A percentile compares a stretch with the other conserved stretches of the same genome.
Conservation (phyloP, 2,888 invertebrate species). For the Eudemis profundana region DNA sequence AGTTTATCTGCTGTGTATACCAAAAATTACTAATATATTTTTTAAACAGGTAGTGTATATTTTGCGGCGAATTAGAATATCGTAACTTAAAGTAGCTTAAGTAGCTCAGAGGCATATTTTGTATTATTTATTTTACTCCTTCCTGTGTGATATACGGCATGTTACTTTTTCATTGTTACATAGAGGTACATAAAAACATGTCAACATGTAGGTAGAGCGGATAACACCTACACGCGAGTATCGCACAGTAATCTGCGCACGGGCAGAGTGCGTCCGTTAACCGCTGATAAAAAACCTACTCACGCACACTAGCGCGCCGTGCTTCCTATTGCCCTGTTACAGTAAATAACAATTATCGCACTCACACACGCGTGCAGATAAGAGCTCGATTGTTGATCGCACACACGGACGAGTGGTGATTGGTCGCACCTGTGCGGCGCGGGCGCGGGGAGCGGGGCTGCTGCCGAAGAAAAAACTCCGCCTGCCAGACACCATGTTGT, state of each 20-base stretch:
- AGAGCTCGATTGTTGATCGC: constrained; percentile 44
- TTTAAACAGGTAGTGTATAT: too few relatives aligned
- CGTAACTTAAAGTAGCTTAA: too few relatives aligned
- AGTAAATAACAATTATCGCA: constrained; percentile 69
- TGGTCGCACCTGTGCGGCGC: constrained; percentile 49
- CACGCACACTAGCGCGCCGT: constrained; percentile 58
- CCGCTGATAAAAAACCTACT: constrained; percentile 72
- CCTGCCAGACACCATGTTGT: constrained; percentile 46
- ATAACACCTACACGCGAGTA: constrained; percentile 69
- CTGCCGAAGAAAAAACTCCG: constrained; percentile 43
- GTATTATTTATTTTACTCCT: too few relatives aligned
- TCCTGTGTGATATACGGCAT: too few relatives aligned
- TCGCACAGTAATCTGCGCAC: constrained; percentile 65
- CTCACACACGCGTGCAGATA: constrained; percentile 58
- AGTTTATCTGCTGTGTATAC: too few relatives aligned
- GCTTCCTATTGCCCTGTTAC: constrained; percentile 66
- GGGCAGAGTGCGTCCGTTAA: constrained; percentile 73
- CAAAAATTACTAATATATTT: too few relatives aligned
- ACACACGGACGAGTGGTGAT: constrained; percentile 45
- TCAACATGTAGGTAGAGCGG: constrained; percentile 62
- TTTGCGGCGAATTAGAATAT: too few relatives aligned
- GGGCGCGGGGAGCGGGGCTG: constrained; percentile 12
- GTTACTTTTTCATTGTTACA: too few relatives aligned
- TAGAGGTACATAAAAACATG: constrained; percentile 28
- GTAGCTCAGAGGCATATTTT: too few relatives aligned